Evolutionary conservation across 2,113 vertebrate species (phyloP), one percentile per base, ranked within the genome.

Genomic region (Glaucidium brasilianum): DNA sequence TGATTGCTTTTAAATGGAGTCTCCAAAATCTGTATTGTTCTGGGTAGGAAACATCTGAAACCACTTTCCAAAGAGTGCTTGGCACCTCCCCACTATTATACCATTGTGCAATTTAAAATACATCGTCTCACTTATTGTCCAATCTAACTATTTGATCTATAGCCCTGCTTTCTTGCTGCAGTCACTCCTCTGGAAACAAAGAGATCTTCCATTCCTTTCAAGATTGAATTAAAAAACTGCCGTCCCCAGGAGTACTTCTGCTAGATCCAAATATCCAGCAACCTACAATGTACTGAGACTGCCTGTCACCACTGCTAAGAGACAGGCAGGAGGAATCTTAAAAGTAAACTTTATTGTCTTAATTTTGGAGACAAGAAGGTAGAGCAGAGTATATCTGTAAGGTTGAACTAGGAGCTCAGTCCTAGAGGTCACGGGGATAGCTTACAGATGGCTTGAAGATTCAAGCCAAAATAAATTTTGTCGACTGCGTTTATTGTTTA

Each of bases 41-140:
- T 95, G 83, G 19, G 89, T 96, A 95, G 92, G 91, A 94, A 81
- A 95, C 84, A 96, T 96, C 92, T 97, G 88, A 89, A 93, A 60
- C 73, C 49, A 71, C 64, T 96, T 96, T 93, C 58, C 83, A 94
- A 87, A 92, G 85, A 52, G 72, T 4, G 22, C 93, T 94, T 90
- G 90, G 86, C 79, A 85, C 85, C 85, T 94, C 71, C 94, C 69
- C 79, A 43, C 59, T 55, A 64, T 83, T 92, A 49, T 37, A 93
- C 76, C 53, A 76, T 30, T 73, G 72, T 88, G 30, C 34, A 77
- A 95, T 95, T 96, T 96, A 87, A 92, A 96, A 88, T 84, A 72
- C 79, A 94, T 41, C 41, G 50, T 93, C 68, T 95, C 73, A 69
- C 53, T 35, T 77, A 67, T 95, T 93, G 56, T 79, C 73, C 26